phyloP scores from a whole-genome alignment of 2,113 vertebrate genomes.

The Oncorhynchus clarkii region DNA sequence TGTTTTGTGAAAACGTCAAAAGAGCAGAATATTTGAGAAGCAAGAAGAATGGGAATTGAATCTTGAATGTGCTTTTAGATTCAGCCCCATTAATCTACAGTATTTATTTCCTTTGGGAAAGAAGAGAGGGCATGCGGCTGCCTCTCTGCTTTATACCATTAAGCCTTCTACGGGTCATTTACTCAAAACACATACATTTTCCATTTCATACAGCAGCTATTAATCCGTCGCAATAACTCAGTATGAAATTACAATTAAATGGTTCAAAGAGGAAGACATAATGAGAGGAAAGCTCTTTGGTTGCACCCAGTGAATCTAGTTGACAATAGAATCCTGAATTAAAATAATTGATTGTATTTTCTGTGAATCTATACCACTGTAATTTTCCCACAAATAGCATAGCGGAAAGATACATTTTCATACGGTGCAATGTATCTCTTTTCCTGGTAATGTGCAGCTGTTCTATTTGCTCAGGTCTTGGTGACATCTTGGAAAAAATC shows the following conservation, averaged over 20 bases:
- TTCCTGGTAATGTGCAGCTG: constrained; percentile 23
- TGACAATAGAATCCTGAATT: background rate
- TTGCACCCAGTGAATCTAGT: constrained; percentile 5
- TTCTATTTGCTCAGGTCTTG: constrained; percentile 16
- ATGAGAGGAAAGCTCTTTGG: constrained; percentile 1
- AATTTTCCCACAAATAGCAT: background rate
- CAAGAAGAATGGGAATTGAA: too few species aligned
- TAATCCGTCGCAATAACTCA: constrained; percentile 17
- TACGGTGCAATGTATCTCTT: constrained; percentile 13
- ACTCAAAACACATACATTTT: constrained; percentile 13
- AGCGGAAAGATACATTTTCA: constrained; percentile 3
- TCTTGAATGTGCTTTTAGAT: too few species aligned
- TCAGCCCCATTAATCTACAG: constrained; percentile 8
- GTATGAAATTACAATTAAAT: constrained; percentile 25
- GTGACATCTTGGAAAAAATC: constrained; percentile 25
- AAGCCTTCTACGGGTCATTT: constrained; percentile 6
- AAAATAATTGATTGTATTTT: constrained; percentile 7
- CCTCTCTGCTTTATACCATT: constrained; percentile 9
- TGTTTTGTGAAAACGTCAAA: too few species aligned
- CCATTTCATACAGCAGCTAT: constrained; percentile 15
- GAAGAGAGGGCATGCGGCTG: constrained; percentile 57
- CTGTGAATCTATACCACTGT: background rate
- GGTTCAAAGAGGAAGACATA: constrained; percentile 3
- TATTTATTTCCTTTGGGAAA: constrained; percentile 65
- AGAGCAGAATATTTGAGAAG: too few species aligned